Percentiles rank a stretch among this genome's conserved stretches.
Evolutionary conservation across 2,113 vertebrate genomes (phyloP).

Genomic region (Rhadina sibilatrix): DNA sequence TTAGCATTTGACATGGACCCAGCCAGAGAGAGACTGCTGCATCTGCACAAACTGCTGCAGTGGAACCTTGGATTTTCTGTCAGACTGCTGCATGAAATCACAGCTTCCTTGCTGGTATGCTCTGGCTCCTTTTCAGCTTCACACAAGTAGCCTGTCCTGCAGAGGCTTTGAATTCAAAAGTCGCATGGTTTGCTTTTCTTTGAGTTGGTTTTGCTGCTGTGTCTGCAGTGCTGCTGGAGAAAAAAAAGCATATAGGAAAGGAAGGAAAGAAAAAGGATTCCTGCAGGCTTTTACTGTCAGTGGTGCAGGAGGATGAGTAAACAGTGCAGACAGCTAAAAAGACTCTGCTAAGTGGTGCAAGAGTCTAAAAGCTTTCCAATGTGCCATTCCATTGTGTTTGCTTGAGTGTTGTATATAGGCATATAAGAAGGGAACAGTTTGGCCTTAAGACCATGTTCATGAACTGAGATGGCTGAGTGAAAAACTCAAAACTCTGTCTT

Average conservation of each 20-base stretch:
- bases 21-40: not conserved
- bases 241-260: not conserved
- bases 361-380: conserved; percentile 11
- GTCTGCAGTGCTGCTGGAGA: not conserved
- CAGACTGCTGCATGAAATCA: conserved; percentile 13
- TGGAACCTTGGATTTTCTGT: not conserved
- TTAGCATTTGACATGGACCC: not conserved
- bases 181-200: not conserved
- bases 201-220: not conserved
- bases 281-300: not conserved
- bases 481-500: not conserved
- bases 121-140: conserved; percentile 62
- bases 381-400: not conserved
- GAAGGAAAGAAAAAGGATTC: not conserved
- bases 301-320: not conserved
- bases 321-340: conserved; percentile 31
- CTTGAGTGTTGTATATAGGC: not conserved
- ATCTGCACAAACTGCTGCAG: conserved; percentile 30
- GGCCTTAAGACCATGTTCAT: not conserved
- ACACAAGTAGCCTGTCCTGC: not conserved
- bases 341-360: not conserved
- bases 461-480: not conserved
- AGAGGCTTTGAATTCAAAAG: not conserved
- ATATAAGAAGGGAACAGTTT: not conserved
- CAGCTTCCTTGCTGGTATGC: not conserved